Evolutionary conservation across 2,888 invertebrate species (phyloP), one percentile per base, ranked within the genome.

Genomic region (Trachelus iudaicus): DNA sequence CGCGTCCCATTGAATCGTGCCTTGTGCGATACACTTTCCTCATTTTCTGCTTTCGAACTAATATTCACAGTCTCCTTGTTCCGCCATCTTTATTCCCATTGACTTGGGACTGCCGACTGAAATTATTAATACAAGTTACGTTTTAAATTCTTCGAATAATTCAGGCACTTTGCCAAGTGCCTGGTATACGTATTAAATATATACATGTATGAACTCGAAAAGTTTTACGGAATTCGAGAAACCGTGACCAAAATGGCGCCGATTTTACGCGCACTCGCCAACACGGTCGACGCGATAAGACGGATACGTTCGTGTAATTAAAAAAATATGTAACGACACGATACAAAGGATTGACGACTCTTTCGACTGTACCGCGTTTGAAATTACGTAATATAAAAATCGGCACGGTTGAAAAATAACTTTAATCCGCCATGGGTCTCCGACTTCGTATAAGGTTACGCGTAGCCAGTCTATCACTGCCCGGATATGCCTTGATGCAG

Each of bases 401-500:
- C 2, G 56, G 56, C 56, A 15, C 56, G 23, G 23, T 56, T 56
- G 23, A 56, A 56, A 9, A 23, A 23, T 56, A 23, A 9, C 23
- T 56, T 23, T 56, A 9, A 56, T 56, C 56, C 40, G 40, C 40
- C 56, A 56, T 56, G 56, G 56, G 23, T 23, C 23, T 56, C 23
- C 23, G 23, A 56, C 2, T 56, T 23, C 9, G 56, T 9, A 2
- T 6, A 56, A 56, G 56, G 56, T 56, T 23, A 56, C 23, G 1
- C 23, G 56, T 23, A 6, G 56, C 56, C 2, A 56, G 9, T 56
- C 23, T 9, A 2, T 56, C 56, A 23, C 56, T 23, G 56, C 23
- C 56, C 56, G 2, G 6, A 56, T 69, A 73, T 68, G 71, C 75
- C 73, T 83, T 56, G 23, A 56, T 56, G 9, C 9, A 56, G 56